phyloP scores from a whole-genome alignment of 1,140 invertebrate species.

The Portunus trituberculatus region DNA sequence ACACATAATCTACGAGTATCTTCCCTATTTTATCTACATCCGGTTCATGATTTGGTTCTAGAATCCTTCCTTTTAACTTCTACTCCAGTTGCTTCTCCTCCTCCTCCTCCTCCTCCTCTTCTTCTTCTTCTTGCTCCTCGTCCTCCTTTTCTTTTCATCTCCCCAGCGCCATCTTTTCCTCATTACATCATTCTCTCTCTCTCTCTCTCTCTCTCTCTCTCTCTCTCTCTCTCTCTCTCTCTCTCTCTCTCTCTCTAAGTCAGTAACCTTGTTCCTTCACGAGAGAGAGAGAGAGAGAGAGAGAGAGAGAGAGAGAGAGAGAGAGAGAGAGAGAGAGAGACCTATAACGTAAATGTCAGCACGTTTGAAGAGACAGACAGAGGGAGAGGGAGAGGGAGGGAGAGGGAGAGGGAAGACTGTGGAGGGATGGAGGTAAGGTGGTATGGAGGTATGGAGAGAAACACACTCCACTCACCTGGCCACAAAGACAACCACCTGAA shows the following conservation, averaged over 20 bases:
- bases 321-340: too few species aligned
- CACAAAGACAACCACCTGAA: too few species aligned
- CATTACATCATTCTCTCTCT: background rate
- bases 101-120: background rate
- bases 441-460: too few species aligned
- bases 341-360: too few species aligned
- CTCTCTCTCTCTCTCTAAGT: background rate
- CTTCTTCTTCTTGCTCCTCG: background rate
- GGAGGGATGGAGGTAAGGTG: too few species aligned
- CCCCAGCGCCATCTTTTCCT: background rate
- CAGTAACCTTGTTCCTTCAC: background rate
- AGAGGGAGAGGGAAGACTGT: too few species aligned
- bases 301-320: too few species aligned
- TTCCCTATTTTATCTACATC: background rate
- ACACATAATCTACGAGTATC: too few species aligned
- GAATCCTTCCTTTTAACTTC: background rate
- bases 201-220: background rate
- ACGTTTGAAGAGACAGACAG: too few species aligned
- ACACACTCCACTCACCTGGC: too few species aligned
- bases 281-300: too few species aligned
- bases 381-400: too few species aligned
- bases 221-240: background rate
- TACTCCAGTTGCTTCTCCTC: background rate
- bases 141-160: background rate
- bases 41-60: background rate